Conservation (phyloP, 2,888 invertebrate genomes). For the Andrena hattorfiana region DNA sequence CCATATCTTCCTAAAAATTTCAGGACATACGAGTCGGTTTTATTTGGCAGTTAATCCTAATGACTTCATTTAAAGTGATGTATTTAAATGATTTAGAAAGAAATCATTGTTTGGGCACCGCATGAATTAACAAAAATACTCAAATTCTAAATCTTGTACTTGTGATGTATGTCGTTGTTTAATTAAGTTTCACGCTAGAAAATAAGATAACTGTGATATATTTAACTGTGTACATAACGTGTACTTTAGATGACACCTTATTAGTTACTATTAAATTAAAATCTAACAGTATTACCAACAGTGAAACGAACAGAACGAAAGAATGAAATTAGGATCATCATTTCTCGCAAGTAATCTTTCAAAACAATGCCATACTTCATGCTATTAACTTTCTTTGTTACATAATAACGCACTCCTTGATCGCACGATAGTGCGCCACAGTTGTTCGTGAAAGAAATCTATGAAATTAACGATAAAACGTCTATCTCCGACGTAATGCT, state of each 20-base stretch:
- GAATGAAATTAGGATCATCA: no score
- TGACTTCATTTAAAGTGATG: neutral
- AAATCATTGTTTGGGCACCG: slow-evolving; percentile 1
- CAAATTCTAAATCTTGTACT: neutral
- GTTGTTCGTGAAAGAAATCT: neutral
- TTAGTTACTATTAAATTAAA: no score
- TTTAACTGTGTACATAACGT: no score
- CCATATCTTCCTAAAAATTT: no score
- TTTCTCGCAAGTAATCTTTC: no score
- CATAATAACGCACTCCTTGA: neutral
- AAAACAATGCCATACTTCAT: no score
- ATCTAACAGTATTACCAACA: no score
- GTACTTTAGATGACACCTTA: no score
- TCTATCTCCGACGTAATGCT: neutral
- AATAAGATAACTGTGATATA: no score
- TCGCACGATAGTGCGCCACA: neutral
- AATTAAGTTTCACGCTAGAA: no score
- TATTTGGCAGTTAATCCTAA: neutral
- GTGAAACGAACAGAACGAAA: no score
- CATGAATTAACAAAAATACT: slow-evolving; percentile 2
- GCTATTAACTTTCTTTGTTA: neutral
- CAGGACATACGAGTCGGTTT: no score
- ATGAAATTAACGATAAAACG: neutral
- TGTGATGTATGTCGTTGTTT: neutral
- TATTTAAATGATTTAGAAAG: neutral